These are phyloP conservation scores for Acronicta leporina DNA, from an alignment of 2,888 invertebrate genomes.

Conservation along the genomic window DNA sequence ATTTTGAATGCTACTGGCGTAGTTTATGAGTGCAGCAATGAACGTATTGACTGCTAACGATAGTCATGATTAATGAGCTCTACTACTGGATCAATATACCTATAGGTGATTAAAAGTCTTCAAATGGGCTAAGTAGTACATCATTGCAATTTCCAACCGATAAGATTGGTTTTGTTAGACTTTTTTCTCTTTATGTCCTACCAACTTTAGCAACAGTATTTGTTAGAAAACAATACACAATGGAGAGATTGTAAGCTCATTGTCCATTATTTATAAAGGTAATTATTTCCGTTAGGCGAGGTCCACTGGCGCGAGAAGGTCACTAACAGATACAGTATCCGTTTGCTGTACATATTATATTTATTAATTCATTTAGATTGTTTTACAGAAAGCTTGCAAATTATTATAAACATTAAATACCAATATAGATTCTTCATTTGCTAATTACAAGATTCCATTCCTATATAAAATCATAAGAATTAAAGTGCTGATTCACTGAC, in stretches of 20 bases:
- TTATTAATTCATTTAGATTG: too few species aligned
- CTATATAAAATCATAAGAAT: too few species aligned
- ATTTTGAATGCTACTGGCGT: conserved; percentile 21
- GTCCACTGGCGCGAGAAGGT: conserved; percentile 29
- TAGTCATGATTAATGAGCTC: conserved; percentile 17
- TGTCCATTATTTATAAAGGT: conserved; percentile 27
- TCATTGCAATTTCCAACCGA: not conserved
- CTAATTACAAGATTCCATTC: too few species aligned
- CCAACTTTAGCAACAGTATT: conserved; percentile 18
- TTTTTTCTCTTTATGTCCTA: conserved; percentile 1
- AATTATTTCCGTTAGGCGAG: conserved; percentile 32
- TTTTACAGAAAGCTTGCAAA: too few species aligned
- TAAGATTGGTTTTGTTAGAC: not conserved
- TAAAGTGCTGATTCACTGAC: too few species aligned
- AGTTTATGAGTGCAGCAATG: conserved; percentile 22
- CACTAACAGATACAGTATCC: conserved; percentile 2
- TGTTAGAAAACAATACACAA: conserved; percentile 26
- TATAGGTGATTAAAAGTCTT: conserved; percentile 10
- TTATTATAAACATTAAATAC: too few species aligned
- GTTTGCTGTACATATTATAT: not conserved
- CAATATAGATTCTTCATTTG: too few species aligned
- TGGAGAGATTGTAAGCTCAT: conserved; percentile 26
- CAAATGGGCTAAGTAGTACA: not conserved
- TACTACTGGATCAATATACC: conserved; percentile 17
- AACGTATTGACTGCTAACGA: conserved; percentile 25